Percentiles rank a stretch among this genome's conserved stretches.
These are phyloP conservation scores for Pseudochirops cupreus DNA, from an alignment of 2,797 vertebrate genomes.

Conservation along the genomic window DNA sequence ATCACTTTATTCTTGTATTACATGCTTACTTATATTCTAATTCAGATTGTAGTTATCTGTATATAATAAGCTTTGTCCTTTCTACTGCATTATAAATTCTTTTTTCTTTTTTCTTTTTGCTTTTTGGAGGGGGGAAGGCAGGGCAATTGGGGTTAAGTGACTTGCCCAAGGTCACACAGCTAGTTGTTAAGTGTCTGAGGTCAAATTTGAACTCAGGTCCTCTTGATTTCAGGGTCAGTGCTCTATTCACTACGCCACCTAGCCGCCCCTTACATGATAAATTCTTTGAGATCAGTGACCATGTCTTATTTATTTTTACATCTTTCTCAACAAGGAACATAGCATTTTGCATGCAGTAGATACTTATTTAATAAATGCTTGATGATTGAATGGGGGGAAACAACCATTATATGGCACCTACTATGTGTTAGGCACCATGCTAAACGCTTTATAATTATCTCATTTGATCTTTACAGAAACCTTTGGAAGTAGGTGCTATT, in stretches of 20 bases:
- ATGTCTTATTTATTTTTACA: background rate
- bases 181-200: no score
- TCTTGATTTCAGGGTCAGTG: no score
- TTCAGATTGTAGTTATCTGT: background rate
- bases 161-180: no score
- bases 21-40: constrained; percentile 34
- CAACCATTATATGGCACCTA: background rate
- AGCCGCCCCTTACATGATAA: background rate
- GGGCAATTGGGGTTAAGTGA: no score
- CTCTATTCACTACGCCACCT: no score
- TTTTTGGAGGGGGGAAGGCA: no score
- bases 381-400: background rate
- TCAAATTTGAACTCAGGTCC: no score
- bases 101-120: no score
- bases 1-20: background rate
- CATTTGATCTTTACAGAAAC: background rate
- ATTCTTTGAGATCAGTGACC: constrained; percentile 28
- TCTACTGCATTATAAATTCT: background rate
- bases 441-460: background rate
- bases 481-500: constrained; percentile 40
- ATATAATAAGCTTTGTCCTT: background rate
- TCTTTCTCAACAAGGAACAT: background rate
- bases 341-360: background rate
- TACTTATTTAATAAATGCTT: background rate
- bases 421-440: background rate